Evolutionary conservation across 2,113 vertebrate genomes (phyloP).

Genomic region (Microcebus lehilahytsara): DNA sequence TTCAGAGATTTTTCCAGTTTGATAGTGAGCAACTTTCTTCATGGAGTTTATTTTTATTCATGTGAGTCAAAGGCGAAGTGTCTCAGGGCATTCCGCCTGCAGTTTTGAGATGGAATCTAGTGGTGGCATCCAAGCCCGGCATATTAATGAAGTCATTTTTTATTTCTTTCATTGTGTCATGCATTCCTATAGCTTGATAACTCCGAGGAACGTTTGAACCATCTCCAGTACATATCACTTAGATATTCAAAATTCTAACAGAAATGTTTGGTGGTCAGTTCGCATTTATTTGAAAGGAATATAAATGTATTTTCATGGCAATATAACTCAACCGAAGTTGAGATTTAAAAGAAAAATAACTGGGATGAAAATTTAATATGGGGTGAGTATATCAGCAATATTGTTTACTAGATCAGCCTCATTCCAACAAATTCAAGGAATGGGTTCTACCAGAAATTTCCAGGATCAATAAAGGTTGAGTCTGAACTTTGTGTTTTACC

Average conservation of each 20-base stretch:
- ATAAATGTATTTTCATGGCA: background rate
- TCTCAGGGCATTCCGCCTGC: background rate
- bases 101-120: background rate
- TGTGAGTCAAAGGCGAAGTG: background rate
- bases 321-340: background rate
- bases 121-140: background rate
- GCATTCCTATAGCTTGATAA: background rate
- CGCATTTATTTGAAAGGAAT: constrained; percentile 4
- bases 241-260: background rate
- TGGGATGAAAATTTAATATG: background rate
- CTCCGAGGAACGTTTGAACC: background rate
- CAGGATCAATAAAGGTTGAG: background rate
- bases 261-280: background rate
- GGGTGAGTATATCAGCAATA: background rate
- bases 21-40: background rate
- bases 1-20: constrained; percentile 6
- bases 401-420: background rate
- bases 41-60: background rate
- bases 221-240: background rate
- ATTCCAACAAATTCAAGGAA: background rate
- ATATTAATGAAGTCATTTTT: background rate
- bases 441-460: background rate
- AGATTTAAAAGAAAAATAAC: background rate
- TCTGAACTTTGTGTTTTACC: background rate
- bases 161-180: background rate